phyloP scores from a whole-genome alignment of 2,113 vertebrate species.

The Sapayoa aenigma region DNA sequence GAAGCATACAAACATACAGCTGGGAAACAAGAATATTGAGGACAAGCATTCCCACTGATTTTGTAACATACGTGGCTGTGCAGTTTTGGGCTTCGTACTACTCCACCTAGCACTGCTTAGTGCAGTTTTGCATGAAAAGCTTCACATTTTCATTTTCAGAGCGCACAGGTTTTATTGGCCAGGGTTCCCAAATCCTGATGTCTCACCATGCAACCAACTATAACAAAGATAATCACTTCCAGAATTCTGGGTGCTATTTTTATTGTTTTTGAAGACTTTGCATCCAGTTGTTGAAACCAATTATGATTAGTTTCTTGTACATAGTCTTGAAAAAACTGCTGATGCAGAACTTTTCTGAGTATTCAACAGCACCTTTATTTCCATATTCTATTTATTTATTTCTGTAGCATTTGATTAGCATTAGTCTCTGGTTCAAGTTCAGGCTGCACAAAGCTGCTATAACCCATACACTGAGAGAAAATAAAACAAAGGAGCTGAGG shows the following conservation, averaged over 20 bases:
- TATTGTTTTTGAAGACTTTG: neutral
- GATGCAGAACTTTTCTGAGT: neutral
- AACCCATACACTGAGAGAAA: neutral
- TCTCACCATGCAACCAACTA: neutral
- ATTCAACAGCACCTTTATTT: neutral
- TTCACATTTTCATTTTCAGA: neutral
- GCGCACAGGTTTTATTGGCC: neutral
- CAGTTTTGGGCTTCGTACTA: neutral
- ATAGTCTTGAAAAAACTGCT: neutral
- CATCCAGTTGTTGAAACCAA: neutral
- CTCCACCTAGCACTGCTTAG: neutral
- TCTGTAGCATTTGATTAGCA: neutral
- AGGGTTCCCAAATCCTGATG: neutral
- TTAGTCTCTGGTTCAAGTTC: neutral
- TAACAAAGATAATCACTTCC: neutral
- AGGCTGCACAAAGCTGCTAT: constrained; percentile 1
- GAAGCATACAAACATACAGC: neutral
- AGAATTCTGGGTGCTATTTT: neutral
- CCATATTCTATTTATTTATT: neutral
- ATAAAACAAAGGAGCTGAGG: neutral
- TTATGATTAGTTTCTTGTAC: neutral
- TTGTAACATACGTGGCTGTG: neutral
- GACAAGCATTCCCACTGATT: neutral
- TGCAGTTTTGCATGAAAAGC: neutral
- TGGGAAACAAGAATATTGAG: neutral